Evolutionary conservation across 2,113 vertebrate species (phyloP).

Genomic region (Rissa tridactyla): DNA sequence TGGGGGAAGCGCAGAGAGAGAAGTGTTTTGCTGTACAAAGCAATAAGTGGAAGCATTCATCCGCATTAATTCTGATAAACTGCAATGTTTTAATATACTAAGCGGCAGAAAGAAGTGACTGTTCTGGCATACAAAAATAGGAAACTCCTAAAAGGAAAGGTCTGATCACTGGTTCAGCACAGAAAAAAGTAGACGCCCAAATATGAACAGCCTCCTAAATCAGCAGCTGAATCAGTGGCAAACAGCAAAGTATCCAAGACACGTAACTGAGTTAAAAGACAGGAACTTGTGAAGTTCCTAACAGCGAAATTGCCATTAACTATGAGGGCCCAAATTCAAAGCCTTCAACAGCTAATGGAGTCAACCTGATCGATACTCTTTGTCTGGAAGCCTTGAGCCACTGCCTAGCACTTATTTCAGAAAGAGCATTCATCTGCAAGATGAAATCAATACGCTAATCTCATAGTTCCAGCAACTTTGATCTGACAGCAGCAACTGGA

Average conservation of each 20-base stretch:
- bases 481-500: not conserved
- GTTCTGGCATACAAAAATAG: rapidly evolving
- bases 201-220: not conserved
- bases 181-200: not conserved
- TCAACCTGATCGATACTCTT: not conserved
- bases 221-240: not conserved
- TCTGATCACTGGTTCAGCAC: not conserved
- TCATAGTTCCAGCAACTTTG: not conserved
- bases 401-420: not conserved
- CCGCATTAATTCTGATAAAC: not conserved
- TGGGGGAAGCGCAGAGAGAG: not conserved
- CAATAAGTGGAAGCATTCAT: not conserved
- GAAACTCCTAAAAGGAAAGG: not conserved
- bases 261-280: rapidly evolving
- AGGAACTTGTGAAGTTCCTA: not conserved
- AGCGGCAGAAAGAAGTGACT: not conserved
- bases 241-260: not conserved
- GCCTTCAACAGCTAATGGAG: not conserved
- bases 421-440: not conserved
- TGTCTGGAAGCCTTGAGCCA: not conserved
- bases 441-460: not conserved
- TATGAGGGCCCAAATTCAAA: not conserved
- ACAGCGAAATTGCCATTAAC: not conserved
- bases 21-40: not conserved
- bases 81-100: rapidly evolving